Percentiles rank a stretch among this genome's conserved stretches.
phyloP scores from a whole-genome alignment of 2,888 invertebrate species.

The Epistrophella euchroma region DNA sequence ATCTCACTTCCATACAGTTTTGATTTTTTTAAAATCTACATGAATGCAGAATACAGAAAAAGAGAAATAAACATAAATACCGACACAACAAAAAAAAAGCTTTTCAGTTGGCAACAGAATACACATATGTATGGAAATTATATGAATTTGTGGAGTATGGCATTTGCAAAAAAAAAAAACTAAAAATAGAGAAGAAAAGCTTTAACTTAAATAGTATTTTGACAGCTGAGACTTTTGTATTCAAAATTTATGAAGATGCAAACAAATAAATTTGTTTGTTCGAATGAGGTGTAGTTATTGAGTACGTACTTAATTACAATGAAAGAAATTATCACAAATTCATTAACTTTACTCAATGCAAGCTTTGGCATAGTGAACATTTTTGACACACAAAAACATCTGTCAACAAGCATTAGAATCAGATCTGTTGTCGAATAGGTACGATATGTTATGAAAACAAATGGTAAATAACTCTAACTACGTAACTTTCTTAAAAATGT shows the following conservation, averaged over 20 bases:
- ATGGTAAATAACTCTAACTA: not conserved
- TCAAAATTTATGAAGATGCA: not conserved
- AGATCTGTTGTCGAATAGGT: not conserved
- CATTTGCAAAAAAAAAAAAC: not conserved
- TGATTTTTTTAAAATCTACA: not conserved
- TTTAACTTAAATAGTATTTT: not conserved
- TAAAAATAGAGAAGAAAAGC: not conserved
- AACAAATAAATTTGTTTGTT: not conserved
- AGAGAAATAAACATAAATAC: not conserved
- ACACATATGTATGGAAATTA: not conserved
- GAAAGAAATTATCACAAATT: not conserved
- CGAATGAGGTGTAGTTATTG: not conserved
- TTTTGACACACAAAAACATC: not conserved
- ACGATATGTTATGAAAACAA: not conserved
- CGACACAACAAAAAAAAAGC: not conserved
- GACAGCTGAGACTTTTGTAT: not conserved
- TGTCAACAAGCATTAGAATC: not conserved
- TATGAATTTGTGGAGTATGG: not conserved
- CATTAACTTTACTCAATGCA: not conserved
- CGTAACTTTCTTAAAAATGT: too few species aligned
- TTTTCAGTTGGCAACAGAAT: slow-evolving; percentile 6
- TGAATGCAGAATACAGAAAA: not conserved
- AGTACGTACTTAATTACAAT: not conserved
- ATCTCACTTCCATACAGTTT: not conserved
- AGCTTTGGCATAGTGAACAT: not conserved